A percentile compares a stretch with the other conserved stretches of the same genome.
These are phyloP conservation scores for Xenus cinereus DNA, from an alignment of 2,113 vertebrate species.

Conservation along the genomic window DNA sequence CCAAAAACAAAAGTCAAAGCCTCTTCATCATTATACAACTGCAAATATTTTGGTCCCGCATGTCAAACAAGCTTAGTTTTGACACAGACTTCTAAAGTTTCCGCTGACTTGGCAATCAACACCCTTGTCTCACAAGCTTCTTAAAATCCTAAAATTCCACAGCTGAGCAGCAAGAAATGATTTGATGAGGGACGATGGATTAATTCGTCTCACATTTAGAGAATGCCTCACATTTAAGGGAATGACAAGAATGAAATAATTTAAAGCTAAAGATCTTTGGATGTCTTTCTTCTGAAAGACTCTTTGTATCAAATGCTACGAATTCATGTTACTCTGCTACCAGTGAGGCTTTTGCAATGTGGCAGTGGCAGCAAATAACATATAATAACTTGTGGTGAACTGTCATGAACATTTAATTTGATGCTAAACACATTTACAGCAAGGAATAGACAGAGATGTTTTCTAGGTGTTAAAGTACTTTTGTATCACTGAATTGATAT, in stretches of 20 bases:
- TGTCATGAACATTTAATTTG: constrained; percentile 75
- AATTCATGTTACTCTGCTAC: constrained; percentile 63
- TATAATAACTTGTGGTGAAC: constrained; percentile 74
- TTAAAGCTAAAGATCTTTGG: constrained; percentile 47
- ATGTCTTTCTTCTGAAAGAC: constrained; percentile 65
- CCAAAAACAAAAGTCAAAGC: constrained; percentile 42
- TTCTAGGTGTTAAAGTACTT: constrained; percentile 23
- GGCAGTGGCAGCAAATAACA: constrained; percentile 70
- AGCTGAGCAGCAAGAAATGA: constrained; percentile 65
- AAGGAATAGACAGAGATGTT: constrained; percentile 19
- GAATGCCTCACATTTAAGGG: constrained; percentile 29
- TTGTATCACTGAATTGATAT: not conserved
- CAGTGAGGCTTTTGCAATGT: constrained; percentile 60
- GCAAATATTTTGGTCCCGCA: constrained; percentile 50
- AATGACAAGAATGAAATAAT: constrained; percentile 69
- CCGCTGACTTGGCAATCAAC: constrained; percentile 67
- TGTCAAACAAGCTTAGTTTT: constrained; percentile 70
- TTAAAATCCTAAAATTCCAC: constrained; percentile 70
- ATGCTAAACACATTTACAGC: constrained; percentile 68
- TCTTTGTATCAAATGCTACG: constrained; percentile 69
- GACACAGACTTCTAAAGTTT: constrained; percentile 72
- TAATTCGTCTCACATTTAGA: constrained; percentile 43
- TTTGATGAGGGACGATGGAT: constrained; percentile 14
- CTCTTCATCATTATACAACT: constrained; percentile 30
- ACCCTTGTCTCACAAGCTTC: constrained; percentile 51